Evolutionary conservation across 2,888 invertebrate species (phyloP), one percentile per base, ranked within the genome.

Genomic region (Drosophila macrospina): DNA sequence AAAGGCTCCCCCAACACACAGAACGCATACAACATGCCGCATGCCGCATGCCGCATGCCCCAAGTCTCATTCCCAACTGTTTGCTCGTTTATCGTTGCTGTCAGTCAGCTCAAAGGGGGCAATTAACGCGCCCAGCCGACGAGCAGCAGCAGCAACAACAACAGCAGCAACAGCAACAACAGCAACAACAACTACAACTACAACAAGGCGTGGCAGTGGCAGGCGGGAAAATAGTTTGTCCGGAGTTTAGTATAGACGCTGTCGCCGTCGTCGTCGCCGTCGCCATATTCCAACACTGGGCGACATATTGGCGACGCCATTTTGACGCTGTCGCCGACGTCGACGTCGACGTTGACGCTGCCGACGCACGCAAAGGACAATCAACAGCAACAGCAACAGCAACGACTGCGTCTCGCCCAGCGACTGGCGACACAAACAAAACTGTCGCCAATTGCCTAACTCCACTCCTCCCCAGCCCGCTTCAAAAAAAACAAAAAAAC

Each of bases 271-370:
- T n/a, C n/a, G n/a, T n/a, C 66, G 74, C 61, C 68, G 79, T 72
- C 80, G 75, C 84, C 84, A 77, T 82, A 67, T 69, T 73, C 75
- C 74, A 69, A 64, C 65, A 57, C 42, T 67, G 79, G 90, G 91
- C 91, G 91, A 88, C 90, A 88, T 83, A 80, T 87, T 84, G 88
- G 82, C 83, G 91, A 86, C 91, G 90, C 90, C 90, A 89, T 83
- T 90, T 86, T 86, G 87, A 88, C 83, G 86, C 82, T 86, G 86
- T 80, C 79, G 82, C 82, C 55, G 44, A 36, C 76, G 69, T 72
- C 54, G 72, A 36, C 57, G 60, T 52, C 60, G 63, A 24, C 54
- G 67, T 47, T 48, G 63, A 24, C 54, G 67, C 42, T 48, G 52
- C 55, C 55, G 66, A 55, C 73, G 76, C 74, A 78, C 69, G 84